phyloP scores from a whole-genome alignment of 2,797 vertebrate genomes.

The Siniperca scherzeri region DNA sequence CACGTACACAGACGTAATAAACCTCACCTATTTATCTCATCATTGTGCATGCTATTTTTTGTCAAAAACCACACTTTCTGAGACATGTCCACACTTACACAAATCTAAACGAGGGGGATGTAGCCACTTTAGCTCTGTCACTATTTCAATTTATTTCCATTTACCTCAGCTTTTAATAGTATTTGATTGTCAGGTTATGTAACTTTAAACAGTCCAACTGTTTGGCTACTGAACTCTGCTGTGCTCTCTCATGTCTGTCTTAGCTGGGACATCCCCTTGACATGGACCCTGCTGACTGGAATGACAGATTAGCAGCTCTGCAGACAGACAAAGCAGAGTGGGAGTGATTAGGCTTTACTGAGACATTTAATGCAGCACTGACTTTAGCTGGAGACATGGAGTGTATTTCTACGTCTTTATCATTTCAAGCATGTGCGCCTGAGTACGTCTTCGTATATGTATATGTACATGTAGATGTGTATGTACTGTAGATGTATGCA shows the following conservation, averaged over 20 bases:
- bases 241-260: conserved; percentile 53
- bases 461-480: neutral
- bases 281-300: conserved; percentile 43
- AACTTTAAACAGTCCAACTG: conserved; percentile 42
- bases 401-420: neutral
- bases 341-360: conserved; percentile 29
- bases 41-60: neutral
- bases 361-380: conserved; percentile 21
- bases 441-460: conserved; percentile 5
- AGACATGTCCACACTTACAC: neutral
- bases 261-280: conserved; percentile 66
- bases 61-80: neutral
- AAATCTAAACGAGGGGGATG: neutral
- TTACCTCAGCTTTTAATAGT: conserved; percentile 53
- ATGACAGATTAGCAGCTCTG: conserved; percentile 66
- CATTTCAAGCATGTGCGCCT: neutral
- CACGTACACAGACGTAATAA: neutral
- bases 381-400: neutral
- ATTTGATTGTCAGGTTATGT: conserved; percentile 54
- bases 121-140: conserved; percentile 28
- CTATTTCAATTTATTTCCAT: conserved; percentile 46
- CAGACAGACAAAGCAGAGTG: conserved; percentile 22
- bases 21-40: neutral
- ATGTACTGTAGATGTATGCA: too few species aligned
- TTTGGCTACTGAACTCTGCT: conserved; percentile 29